Evolutionary conservation across 92 coral and sea anemone genomes (phyloP).

Genomic region (Siderastrea radians): DNA sequence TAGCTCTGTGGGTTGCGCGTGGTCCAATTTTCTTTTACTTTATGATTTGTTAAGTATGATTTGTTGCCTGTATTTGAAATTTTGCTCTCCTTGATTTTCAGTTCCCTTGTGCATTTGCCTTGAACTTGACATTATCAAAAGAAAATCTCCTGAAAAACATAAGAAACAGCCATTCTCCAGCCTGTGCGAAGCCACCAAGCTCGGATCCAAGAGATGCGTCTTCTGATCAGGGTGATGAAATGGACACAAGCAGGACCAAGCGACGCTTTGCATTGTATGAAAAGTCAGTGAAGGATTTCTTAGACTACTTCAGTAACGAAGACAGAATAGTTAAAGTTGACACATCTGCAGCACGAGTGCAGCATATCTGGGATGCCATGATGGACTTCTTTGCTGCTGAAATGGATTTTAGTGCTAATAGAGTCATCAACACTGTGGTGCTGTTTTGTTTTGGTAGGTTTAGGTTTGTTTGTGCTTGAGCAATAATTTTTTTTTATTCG

Average conservation of each 20-base stretch:
- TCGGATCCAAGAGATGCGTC: constrained; percentile 67
- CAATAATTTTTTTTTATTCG: too few relatives aligned
- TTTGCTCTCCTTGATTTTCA: constrained; percentile 12
- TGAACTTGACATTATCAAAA: constrained; percentile 84
- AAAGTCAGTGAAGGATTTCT: constrained; percentile 81
- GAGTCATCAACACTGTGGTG: constrained; percentile 83
- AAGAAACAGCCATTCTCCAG: constrained; percentile 85
- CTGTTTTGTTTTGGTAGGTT: constrained; percentile 85
- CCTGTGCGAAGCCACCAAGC: constrained; percentile 75
- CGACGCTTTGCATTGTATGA: constrained; percentile 84
- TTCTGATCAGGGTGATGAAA: constrained; percentile 85
- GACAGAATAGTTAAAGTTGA: constrained; percentile 81
- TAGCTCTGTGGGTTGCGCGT: too few relatives aligned
- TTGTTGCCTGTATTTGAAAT: not conserved
- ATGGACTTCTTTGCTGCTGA: constrained; percentile 93
- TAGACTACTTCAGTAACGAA: constrained; percentile 70
- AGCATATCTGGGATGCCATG: constrained; percentile 89
- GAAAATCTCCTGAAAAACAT: constrained; percentile 79
- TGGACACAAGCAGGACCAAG: constrained; percentile 89
- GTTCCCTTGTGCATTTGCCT: constrained; percentile 92
- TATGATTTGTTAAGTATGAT: not conserved
- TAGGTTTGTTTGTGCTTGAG: not conserved
- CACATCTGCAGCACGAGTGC: constrained; percentile 84
- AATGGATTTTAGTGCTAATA: constrained; percentile 85
- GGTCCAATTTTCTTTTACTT: not conserved